A percentile compares a stretch with the other conserved stretches of the same genome.
Evolutionary conservation across 2,113 vertebrate species (phyloP).

Genomic region (Eupsittula cactorum): DNA sequence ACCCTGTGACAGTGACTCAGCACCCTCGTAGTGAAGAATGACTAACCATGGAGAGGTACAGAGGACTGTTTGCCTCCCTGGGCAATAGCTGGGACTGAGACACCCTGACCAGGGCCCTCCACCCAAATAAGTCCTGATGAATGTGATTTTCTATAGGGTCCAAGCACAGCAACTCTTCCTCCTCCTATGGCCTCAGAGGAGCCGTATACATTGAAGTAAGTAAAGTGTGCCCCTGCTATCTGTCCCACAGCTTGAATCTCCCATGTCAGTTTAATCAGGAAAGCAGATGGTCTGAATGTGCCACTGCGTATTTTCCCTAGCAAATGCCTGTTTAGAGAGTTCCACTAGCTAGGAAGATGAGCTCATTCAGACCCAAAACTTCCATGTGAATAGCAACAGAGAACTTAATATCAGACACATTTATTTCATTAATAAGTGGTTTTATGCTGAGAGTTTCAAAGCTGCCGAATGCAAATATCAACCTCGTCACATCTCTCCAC

Average conservation of each 20-base stretch:
- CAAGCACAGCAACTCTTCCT: background rate
- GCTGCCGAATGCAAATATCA: background rate
- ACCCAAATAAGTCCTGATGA: background rate
- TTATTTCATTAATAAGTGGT: background rate
- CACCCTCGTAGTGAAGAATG: background rate
- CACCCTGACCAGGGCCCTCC: background rate
- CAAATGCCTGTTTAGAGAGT: background rate
- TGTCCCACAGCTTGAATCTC: background rate
- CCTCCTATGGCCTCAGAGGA: background rate
- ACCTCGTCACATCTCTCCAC: background rate
- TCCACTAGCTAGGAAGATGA: background rate
- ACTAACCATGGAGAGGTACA: background rate
- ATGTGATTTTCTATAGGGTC: background rate
- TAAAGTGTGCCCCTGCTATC: background rate
- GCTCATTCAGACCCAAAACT: background rate
- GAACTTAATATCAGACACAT: background rate
- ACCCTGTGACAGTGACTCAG: too few species aligned
- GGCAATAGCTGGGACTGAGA: background rate
- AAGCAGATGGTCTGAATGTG: background rate
- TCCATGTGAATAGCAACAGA: background rate
- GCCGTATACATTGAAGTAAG: fast-evolving
- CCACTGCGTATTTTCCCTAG: background rate
- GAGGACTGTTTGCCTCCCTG: too few species aligned
- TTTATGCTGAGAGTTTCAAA: background rate
- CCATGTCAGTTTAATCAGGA: fast-evolving